Percentiles rank a stretch among this genome's conserved stretches.
Evolutionary conservation across 2,888 invertebrate species (phyloP).

Genomic region (Plagodis pulveraria): DNA sequence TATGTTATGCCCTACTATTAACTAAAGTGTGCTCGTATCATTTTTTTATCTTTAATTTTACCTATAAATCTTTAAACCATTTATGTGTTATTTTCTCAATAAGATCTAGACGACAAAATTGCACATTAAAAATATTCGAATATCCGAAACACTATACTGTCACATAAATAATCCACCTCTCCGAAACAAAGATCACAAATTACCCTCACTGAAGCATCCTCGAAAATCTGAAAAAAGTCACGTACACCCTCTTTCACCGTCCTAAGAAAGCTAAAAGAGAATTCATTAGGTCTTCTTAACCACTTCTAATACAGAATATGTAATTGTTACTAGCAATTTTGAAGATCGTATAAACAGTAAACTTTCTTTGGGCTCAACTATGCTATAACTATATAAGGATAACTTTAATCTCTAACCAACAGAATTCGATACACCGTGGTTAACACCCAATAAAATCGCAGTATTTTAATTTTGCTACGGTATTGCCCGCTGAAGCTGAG

Average conservation of each 20-base stretch:
- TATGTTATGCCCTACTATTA: no score
- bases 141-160: neutral
- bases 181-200: slow-evolving; percentile 16
- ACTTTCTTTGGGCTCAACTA: neutral
- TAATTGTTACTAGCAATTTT: slow-evolving; percentile 13
- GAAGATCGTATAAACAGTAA: slow-evolving; percentile 2
- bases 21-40: no score
- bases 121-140: no score
- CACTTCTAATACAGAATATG: slow-evolving; percentile 50
- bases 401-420: neutral
- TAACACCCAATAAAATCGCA: no score
- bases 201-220: slow-evolving; percentile 18
- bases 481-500: no score
- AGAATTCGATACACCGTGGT: no score
- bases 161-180: neutral
- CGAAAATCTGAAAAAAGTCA: slow-evolving; percentile 47
- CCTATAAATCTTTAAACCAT: no score
- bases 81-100: no score
- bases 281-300: slow-evolving; percentile 77
- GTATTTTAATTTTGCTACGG: no score
- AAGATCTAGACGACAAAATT: no score
- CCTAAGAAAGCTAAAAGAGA: slow-evolving; percentile 61
- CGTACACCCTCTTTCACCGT: slow-evolving; percentile 42
- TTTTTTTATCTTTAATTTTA: no score
- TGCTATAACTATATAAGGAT: neutral